phyloP scores from a whole-genome alignment of 2,113 vertebrate species.

The Pseudorhombus dupliciocellatus region DNA sequence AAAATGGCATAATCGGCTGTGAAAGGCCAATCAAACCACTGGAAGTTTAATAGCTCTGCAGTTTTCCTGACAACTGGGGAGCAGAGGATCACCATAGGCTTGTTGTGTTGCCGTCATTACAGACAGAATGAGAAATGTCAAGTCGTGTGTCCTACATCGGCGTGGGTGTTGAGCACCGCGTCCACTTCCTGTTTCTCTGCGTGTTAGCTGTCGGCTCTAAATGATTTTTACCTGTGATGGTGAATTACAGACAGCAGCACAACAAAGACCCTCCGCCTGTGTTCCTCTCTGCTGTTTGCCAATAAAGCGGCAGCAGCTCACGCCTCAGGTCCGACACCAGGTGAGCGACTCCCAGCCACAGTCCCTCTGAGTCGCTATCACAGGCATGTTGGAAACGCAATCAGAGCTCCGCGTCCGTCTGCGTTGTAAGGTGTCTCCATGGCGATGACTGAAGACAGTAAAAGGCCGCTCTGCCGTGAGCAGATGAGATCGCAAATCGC shows the following conservation, averaged over 20 bases:
- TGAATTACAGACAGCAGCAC: background rate
- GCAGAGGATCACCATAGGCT: no score
- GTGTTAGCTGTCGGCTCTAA: background rate
- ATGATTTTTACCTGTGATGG: background rate
- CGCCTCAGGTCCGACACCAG: conserved; percentile 22
- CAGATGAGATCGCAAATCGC: conserved; percentile 76
- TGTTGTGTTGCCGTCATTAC: no score
- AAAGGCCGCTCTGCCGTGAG: conserved; percentile 57
- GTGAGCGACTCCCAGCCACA: conserved; percentile 38
- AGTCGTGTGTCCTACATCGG: no score
- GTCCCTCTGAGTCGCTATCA: conserved; percentile 42
- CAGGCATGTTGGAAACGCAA: conserved; percentile 60
- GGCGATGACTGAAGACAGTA: conserved; percentile 74
- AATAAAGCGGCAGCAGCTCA: background rate
- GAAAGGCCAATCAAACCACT: background rate
- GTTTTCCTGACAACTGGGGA: no score
- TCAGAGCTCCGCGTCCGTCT: conserved; percentile 59
- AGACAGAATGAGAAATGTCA: no score
- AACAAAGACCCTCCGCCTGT: background rate
- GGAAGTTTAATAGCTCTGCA: no score
- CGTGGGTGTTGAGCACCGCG: no score
- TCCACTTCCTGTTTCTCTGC: background rate
- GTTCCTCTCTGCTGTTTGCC: background rate
- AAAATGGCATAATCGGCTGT: no score
- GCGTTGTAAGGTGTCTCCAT: conserved; percentile 67